Conservation (phyloP, 2,113 vertebrate genomes). For the Pygoscelis antarcticus region DNA sequence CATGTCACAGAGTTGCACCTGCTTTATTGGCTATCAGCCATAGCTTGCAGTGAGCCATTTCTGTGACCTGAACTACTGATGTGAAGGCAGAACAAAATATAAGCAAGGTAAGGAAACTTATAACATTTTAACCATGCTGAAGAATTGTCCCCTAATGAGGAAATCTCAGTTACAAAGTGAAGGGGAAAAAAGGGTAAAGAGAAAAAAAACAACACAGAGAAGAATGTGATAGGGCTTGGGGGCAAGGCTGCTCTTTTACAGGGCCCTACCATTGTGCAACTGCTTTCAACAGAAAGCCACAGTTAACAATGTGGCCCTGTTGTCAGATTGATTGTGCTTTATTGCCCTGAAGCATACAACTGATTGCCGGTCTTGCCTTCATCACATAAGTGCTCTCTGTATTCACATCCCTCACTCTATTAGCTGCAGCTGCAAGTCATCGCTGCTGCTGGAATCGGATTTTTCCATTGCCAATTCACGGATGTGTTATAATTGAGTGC, state of each 20-base stretch:
- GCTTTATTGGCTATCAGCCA: neutral
- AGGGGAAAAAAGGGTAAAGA: neutral
- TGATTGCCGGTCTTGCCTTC: conserved; percentile 28
- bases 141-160: neutral
- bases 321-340: conserved; percentile 49
- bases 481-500: conserved; percentile 22
- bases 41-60: neutral
- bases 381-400: conserved; percentile 13
- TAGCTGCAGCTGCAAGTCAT: conserved; percentile 56
- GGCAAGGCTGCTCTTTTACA: neutral
- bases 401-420: neutral
- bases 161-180: neutral
- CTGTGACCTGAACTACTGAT: neutral
- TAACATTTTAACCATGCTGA: neutral
- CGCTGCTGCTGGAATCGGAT: conserved; percentile 13
- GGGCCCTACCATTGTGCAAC: neutral
- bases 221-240: neutral
- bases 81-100: neutral
- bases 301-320: neutral
- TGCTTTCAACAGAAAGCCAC: neutral
- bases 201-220: neutral
- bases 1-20: neutral
- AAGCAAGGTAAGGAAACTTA: neutral
- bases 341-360: conserved; percentile 31
- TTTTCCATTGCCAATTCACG: conserved; percentile 28